These are phyloP conservation scores for Aphis craccivora DNA, from an alignment of 1,140 invertebrate genomes.

Conservation along the genomic window DNA sequence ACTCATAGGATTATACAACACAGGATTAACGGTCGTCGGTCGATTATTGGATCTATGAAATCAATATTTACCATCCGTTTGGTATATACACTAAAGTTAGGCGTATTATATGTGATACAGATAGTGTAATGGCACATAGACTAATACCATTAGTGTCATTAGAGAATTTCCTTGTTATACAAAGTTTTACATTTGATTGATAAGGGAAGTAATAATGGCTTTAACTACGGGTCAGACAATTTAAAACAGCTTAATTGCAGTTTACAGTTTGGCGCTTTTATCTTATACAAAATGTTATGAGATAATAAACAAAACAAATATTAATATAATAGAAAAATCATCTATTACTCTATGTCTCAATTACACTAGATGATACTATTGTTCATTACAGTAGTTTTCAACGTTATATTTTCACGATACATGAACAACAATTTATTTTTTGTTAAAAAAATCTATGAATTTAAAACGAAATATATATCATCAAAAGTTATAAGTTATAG, in stretches of 20 bases:
- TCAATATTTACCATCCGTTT: neutral
- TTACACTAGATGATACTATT: too few species aligned
- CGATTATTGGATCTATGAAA: neutral
- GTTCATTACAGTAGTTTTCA: too few species aligned
- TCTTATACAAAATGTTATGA: neutral
- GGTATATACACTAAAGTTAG: constrained; percentile 8
- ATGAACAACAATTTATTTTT: too few species aligned
- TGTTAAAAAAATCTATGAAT: neutral
- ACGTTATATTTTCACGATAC: too few species aligned
- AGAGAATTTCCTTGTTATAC: constrained; percentile 35
- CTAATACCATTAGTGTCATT: constrained; percentile 48
- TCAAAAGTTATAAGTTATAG: too few species aligned
- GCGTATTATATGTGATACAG: neutral
- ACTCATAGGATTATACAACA: neutral
- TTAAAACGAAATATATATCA: neutral
- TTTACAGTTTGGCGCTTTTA: neutral
- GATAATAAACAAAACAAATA: neutral
- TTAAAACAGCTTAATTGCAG: constrained; percentile 27
- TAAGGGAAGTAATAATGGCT: constrained; percentile 50
- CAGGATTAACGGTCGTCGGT: too few species aligned
- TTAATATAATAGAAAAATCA: neutral
- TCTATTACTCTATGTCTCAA: neutral
- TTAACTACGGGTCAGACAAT: neutral
- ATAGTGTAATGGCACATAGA: neutral
- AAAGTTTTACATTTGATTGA: constrained; percentile 52